Conservation (phyloP, 1,140 invertebrate genomes). For the Papilio glaucus region DNA sequence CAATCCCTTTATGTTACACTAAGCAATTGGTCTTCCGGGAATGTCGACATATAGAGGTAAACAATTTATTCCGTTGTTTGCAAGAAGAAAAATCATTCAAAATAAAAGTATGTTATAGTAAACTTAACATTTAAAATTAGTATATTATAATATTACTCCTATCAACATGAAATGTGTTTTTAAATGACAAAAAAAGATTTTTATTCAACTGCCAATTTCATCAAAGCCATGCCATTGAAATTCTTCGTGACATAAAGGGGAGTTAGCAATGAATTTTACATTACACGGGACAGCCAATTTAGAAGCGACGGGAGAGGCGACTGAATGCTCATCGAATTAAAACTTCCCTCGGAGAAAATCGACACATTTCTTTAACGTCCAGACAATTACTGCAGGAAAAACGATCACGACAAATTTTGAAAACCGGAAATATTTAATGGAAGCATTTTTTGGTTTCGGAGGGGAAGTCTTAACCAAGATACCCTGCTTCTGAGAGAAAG, state of each 20-base stretch:
- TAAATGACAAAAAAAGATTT: conserved; percentile 1
- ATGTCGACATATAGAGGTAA: too few relatives aligned
- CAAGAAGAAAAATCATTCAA: too few relatives aligned
- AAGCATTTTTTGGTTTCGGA: too few relatives aligned
- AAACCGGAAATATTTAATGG: background rate
- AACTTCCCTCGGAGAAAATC: background rate
- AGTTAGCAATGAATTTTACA: conserved; percentile 11
- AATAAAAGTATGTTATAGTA: too few relatives aligned
- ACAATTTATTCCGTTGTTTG: too few relatives aligned
- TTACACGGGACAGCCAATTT: conserved; percentile 17
- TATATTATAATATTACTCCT: too few relatives aligned
- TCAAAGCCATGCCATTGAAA: conserved; percentile 12
- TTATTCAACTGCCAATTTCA: background rate
- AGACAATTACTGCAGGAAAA: background rate
- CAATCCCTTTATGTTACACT: too few relatives aligned
- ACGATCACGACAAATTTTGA: background rate
- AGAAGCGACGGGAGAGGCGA: conserved; percentile 10
- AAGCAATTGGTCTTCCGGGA: too few relatives aligned
- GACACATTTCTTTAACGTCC: background rate
- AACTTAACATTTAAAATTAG: too few relatives aligned
- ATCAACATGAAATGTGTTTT: too few relatives aligned
- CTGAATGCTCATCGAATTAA: conserved; percentile 29
- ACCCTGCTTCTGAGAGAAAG: too few relatives aligned
- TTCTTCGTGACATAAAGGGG: conserved; percentile 13
- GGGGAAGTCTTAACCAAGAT: too few relatives aligned